Evolutionary conservation across 2,797 vertebrate genomes (phyloP), one percentile per base, ranked within the genome.

Genomic region (Salmo trutta): DNA sequence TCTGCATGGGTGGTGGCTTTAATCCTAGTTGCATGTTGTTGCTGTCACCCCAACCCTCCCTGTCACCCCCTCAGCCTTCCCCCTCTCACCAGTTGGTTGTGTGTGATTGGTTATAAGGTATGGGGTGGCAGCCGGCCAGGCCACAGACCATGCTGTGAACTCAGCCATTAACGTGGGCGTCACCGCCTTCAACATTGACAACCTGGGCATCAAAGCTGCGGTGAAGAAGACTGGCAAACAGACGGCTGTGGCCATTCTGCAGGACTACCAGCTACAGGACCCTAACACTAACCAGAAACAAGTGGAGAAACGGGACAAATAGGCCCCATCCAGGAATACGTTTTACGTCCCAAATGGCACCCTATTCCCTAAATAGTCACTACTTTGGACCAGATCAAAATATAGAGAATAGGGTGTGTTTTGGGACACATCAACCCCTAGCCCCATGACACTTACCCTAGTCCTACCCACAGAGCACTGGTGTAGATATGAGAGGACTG

Each of bases 161-260:
- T 99, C 98, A 53, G 98, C 97, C 82, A 96, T 99, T 87, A 99
- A 98, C 53, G 92, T 99, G 67, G 98, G 98, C 2, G 56, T 97
- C 83, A 94, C 98, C 33, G 97, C 97, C 72, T 96, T 98, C 92
- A 99, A 99, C 84, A 96, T 99, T 36, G 96, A 99, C 86, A 94
- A 97, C 93, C 93, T 99, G 70, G 98, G 98, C 62, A 92, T 99
- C 93, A 99, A 99, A 92, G 96, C 97, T 19, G 92, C 97, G 78
- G 97, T 97, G 86, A 98, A 98, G 88, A 96, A 85, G 90, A 99
- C 98, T 5, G 97, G 97, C 70, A 99, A 95, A 85, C 95, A 98
- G 47, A 96, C 98, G 0, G 96, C 97, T 0, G 90, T 96, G 54
- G 95, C 95, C 77, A 94, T 99, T 75, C 91, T 99, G 84, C 95